These are phyloP conservation scores for Ochlodes sylvanus DNA, from an alignment of 2,888 invertebrate genomes.

Conservation along the genomic window DNA sequence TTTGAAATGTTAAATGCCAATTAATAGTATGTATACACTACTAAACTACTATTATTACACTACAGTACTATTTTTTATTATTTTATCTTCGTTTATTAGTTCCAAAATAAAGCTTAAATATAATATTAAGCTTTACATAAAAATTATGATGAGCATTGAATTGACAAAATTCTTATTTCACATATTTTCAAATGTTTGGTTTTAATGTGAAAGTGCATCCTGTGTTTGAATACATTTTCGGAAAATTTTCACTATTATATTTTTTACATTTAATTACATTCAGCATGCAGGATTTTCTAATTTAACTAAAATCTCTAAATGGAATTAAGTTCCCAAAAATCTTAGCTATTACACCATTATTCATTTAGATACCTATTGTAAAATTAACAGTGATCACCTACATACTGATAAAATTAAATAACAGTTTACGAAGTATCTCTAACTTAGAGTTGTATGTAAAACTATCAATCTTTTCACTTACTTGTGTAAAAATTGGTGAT, in stretches of 20 bases:
- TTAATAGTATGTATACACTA: conserved; percentile 1
- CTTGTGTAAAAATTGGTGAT: conserved; percentile 78
- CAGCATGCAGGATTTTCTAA: conserved; percentile 38
- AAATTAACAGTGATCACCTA: conserved; percentile 64
- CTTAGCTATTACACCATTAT: conserved; percentile 55
- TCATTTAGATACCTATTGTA: conserved; percentile 65
- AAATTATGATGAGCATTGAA: conserved; percentile 76
- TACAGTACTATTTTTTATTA: conserved; percentile 7
- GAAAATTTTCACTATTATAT: conserved; percentile 40
- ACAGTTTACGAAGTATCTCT: conserved; percentile 70
- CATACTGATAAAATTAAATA: conserved; percentile 66
- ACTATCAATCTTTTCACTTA: conserved; percentile 69
- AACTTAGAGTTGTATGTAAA: conserved; percentile 66
- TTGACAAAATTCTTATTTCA: conserved; percentile 73
- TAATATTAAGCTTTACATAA: conserved; percentile 35
- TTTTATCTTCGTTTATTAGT: conserved; percentile 1
- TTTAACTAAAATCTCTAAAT: conserved; percentile 61
- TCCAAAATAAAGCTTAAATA: conserved; percentile 38
- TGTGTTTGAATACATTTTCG: conserved; percentile 43
- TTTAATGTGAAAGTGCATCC: conserved; percentile 52
- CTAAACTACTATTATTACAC: neutral
- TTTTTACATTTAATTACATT: conserved; percentile 52
- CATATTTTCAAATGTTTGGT: conserved; percentile 82
- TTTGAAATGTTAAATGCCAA: neutral
- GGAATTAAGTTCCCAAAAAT: conserved; percentile 83